phyloP scores from a whole-genome alignment of 2,797 vertebrate species.

The Holocentrus rufus region DNA sequence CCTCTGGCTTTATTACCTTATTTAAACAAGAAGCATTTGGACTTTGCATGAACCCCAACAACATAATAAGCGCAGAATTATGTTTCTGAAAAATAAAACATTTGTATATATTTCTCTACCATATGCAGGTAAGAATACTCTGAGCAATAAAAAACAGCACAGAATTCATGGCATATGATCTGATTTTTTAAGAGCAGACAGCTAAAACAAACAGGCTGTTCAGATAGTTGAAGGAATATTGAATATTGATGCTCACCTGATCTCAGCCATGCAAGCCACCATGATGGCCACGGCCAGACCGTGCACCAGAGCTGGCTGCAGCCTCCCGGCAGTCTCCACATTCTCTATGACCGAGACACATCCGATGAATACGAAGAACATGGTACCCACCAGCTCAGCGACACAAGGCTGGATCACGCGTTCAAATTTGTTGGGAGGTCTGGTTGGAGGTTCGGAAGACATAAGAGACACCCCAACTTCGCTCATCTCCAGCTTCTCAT shows the following conservation, averaged over 20 bases:
- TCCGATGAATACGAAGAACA: conserved; percentile 87
- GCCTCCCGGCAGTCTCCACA: conserved; percentile 53
- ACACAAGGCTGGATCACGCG: conserved; percentile 83
- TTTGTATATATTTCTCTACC: too few relatives aligned
- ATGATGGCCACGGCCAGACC: conserved; percentile 83
- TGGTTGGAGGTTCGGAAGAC: conserved; percentile 17
- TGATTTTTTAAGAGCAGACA: neutral
- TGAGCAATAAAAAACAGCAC: neutral
- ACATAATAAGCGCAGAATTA: neutral
- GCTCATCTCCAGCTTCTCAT: conserved; percentile 67
- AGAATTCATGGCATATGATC: neutral
- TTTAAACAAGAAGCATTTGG: neutral
- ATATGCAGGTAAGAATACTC: neutral
- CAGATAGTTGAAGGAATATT: neutral
- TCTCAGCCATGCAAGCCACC: conserved; percentile 81
- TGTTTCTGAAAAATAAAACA: too few relatives aligned
- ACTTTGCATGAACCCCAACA: neutral
- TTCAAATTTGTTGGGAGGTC: conserved; percentile 69
- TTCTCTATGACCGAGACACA: conserved; percentile 87
- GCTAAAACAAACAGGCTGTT: neutral
- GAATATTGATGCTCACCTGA: conserved; percentile 80
- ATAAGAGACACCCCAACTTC: conserved; percentile 44
- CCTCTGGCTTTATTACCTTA: neutral
- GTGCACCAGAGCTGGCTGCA: conserved; percentile 88
- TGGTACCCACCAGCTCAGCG: conserved; percentile 85